phyloP scores from a whole-genome alignment of 2,113 vertebrate genomes.

The Camarhynchus parvulus region DNA sequence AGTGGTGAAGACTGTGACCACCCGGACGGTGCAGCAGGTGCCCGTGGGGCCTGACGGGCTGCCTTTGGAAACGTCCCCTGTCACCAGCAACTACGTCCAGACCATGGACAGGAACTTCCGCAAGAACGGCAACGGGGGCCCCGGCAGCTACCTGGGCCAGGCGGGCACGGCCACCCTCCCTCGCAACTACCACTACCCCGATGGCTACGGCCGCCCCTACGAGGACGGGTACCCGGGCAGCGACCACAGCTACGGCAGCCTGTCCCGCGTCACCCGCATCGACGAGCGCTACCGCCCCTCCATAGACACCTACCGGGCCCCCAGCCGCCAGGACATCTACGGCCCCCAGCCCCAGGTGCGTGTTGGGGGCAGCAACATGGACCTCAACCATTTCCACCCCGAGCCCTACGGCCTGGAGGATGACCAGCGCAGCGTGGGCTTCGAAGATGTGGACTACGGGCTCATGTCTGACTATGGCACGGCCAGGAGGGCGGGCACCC shows the following conservation, averaged over 20 bases:
- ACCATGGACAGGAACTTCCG: constrained; percentile 89
- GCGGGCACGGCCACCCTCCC: constrained; percentile 89
- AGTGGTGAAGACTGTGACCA: constrained; percentile 91
- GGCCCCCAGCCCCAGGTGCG: constrained; percentile 94
- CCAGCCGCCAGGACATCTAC: constrained; percentile 88
- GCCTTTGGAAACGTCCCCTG: constrained; percentile 75
- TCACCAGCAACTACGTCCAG: constrained; percentile 78
- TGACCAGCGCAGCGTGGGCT: constrained; percentile 92
- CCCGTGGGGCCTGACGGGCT: constrained; percentile 73
- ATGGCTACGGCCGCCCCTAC: constrained; percentile 81
- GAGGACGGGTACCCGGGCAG: constrained; percentile 82
- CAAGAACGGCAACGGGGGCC: constrained; percentile 75
- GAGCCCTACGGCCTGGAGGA: constrained; percentile 92
- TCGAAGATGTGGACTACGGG: constrained; percentile 90
- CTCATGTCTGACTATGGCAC: constrained; percentile 89
- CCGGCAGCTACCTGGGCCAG: constrained; percentile 78
- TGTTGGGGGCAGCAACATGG: constrained; percentile 89
- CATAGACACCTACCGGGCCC: constrained; percentile 86
- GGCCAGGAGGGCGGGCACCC: constrained; percentile 80
- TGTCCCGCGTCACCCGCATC: constrained; percentile 85
- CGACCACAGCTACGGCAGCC: constrained; percentile 85
- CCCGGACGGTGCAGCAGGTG: constrained; percentile 86
- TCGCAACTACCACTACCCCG: constrained; percentile 90
- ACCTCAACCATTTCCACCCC: constrained; percentile 88
- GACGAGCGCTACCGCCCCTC: constrained; percentile 88